Conservation (phyloP, 1,140 invertebrate species). For the Achatina immaculata region DNA sequence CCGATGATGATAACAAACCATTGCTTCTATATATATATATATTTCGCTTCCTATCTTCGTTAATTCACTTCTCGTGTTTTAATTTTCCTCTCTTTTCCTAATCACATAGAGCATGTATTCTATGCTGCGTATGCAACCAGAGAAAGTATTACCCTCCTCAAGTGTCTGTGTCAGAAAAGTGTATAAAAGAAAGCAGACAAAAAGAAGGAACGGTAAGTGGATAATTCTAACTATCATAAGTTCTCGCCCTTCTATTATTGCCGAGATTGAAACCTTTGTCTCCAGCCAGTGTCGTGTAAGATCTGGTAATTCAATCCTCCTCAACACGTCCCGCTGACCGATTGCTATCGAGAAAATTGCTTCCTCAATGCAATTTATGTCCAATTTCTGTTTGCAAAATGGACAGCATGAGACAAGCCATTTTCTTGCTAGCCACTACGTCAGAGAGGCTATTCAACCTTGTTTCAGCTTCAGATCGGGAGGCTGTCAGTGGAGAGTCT, state of each 20-base stretch:
- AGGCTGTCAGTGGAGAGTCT: background rate
- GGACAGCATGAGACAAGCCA: slow-evolving; percentile 35
- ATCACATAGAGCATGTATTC: no score
- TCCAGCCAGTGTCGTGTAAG: background rate
- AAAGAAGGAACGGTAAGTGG: background rate
- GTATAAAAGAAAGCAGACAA: background rate
- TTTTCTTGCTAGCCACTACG: slow-evolving; percentile 8
- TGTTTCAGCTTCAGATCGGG: background rate
- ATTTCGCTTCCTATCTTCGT: no score
- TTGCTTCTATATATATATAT: no score
- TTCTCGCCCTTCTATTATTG: background rate
- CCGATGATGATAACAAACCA: no score
- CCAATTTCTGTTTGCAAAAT: slow-evolving; percentile 38
- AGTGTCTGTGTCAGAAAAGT: background rate
- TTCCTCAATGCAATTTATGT: slow-evolving; percentile 40
- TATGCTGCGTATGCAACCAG: background rate
- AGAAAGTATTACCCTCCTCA: background rate
- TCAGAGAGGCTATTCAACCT: slow-evolving; percentile 23
- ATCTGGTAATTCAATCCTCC: slow-evolving; percentile 31
- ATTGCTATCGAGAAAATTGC: slow-evolving; percentile 31
- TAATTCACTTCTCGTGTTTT: no score
- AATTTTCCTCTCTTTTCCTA: no score
- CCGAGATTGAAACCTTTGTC: slow-evolving; percentile 28
- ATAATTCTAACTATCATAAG: slow-evolving; percentile 16
- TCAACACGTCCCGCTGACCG: slow-evolving; percentile 22